Conservation (phyloP, 2,797 vertebrate species). For the Capromys pilorides region DNA sequence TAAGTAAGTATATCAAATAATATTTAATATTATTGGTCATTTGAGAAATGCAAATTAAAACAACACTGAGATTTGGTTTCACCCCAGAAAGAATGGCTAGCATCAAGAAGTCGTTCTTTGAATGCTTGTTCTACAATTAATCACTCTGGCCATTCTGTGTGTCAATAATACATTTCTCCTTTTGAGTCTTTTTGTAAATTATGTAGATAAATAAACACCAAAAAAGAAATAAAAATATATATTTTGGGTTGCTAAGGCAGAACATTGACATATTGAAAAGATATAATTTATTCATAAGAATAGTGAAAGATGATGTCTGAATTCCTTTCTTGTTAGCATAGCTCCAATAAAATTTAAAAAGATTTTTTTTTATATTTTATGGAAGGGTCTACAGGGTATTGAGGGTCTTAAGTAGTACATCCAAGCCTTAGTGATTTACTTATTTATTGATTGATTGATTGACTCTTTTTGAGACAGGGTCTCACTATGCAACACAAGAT, state of each 20-base stretch:
- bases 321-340: constrained; percentile 15
- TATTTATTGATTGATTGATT: too few relatives aligned
- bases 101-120: too few relatives aligned
- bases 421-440: neutral
- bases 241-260: neutral
- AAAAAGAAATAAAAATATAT: neutral
- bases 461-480: too few relatives aligned
- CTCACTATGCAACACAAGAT: too few relatives aligned
- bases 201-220: neutral
- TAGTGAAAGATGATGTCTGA: constrained; percentile 32
- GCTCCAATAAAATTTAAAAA: constrained; percentile 42
- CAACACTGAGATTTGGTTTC: too few relatives aligned
- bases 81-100: too few relatives aligned
- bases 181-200: neutral
- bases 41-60: too few relatives aligned
- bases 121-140: neutral
- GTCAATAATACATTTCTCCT: neutral
- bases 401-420: neutral
- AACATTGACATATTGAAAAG: neutral
- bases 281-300: neutral
- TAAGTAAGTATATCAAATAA: too few relatives aligned
- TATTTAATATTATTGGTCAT: too few relatives aligned
- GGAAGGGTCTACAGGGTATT: too few relatives aligned
- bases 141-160: neutral
- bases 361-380: too few relatives aligned